Conservation (phyloP, 2,797 vertebrate genomes). For the Lithobates sylvaticus region DNA sequence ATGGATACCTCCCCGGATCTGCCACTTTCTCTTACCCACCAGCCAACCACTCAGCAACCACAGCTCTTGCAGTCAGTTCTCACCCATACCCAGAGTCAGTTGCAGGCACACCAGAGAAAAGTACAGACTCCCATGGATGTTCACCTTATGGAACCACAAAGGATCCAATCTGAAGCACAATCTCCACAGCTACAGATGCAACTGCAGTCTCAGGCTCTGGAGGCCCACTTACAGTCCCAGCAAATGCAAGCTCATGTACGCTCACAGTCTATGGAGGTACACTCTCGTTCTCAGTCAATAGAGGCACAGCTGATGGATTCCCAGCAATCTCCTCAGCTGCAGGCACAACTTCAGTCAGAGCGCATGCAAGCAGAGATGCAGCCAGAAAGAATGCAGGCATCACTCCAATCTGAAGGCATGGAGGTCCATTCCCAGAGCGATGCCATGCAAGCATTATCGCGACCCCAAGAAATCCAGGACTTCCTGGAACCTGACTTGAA, state of each 20-base stretch:
- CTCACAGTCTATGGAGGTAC: constrained; percentile 83
- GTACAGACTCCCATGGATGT: constrained; percentile 67
- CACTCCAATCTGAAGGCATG: constrained; percentile 69
- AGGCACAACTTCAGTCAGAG: constrained; percentile 68
- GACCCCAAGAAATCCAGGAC: constrained; percentile 75
- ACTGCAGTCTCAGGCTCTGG: constrained; percentile 86
- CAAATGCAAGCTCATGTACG: constrained; percentile 83
- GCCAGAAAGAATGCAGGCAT: constrained; percentile 71
- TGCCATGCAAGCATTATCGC: constrained; percentile 68
- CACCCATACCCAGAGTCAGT: constrained; percentile 82
- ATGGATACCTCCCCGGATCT: constrained; percentile 86
- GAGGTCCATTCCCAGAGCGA: constrained; percentile 66
- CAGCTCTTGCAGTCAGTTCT: constrained; percentile 88
- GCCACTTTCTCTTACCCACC: constrained; percentile 70
- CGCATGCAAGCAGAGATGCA: constrained; percentile 67
- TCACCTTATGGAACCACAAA: constrained; percentile 82
- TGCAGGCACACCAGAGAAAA: constrained; percentile 66
- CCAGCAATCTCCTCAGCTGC: constrained; percentile 71
- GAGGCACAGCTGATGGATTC: constrained; percentile 63
- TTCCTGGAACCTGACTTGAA: constrained; percentile 70
- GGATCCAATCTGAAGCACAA: constrained; percentile 82
- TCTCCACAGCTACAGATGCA: constrained; percentile 87
- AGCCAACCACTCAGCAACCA: constrained; percentile 63
- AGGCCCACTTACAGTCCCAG: constrained; percentile 79
- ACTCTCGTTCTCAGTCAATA: constrained; percentile 79